phyloP scores from a whole-genome alignment of 2,113 vertebrate species.

The Phocoena phocoena region DNA sequence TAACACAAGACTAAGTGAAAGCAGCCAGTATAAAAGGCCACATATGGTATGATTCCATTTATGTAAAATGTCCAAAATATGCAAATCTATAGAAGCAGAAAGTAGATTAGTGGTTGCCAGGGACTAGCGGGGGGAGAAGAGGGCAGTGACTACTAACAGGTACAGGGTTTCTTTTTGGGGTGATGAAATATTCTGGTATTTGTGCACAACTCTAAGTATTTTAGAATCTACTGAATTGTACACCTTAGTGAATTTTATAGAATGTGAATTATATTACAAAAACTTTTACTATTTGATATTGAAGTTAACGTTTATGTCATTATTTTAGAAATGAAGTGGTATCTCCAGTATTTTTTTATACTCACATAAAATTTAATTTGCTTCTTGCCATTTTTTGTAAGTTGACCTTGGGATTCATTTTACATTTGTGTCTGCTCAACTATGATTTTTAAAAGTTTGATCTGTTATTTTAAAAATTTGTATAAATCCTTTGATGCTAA shows the following conservation, averaged over 20 bases:
- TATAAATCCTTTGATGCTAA: not conserved
- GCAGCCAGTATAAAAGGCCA: not conserved
- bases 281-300: not conserved
- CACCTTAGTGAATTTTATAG: not conserved
- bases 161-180: not conserved
- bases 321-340: not conserved
- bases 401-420: not conserved
- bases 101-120: not conserved
- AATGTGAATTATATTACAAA: not conserved
- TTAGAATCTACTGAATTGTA: not conserved
- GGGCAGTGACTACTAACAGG: not conserved
- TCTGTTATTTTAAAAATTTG: not conserved
- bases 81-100: not conserved
- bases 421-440: not conserved
- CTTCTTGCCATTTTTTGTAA: not conserved
- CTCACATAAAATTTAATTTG: not conserved
- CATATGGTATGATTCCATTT: not conserved
- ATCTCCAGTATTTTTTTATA: not conserved
- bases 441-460: not conserved
- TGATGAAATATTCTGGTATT: not conserved
- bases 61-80: not conserved
- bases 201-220: not conserved
- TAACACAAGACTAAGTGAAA: not conserved
- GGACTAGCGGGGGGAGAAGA: not conserved
- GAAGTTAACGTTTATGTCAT: not conserved